phyloP scores from a whole-genome alignment of 2,797 vertebrate genomes.

The Kryptolebias ocellatus region DNA sequence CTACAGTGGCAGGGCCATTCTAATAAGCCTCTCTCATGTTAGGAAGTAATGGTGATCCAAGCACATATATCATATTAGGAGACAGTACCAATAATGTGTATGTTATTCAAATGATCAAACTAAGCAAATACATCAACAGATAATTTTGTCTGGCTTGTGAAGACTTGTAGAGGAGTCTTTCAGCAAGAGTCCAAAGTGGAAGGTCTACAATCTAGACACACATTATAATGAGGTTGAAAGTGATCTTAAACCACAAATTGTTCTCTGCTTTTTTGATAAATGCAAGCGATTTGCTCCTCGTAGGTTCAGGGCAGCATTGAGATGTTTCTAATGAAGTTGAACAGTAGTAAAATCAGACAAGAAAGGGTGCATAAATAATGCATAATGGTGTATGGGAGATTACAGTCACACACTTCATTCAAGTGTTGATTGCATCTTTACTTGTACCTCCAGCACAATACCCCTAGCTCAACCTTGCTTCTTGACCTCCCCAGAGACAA shows the following conservation, averaged over 20 bases:
- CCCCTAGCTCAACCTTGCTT: slow-evolving; percentile 57
- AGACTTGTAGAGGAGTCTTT: slow-evolving; percentile 3
- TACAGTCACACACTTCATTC: slow-evolving; percentile 23
- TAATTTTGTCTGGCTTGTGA: slow-evolving; percentile 49
- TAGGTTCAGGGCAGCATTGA: slow-evolving; percentile 1
- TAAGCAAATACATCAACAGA: slow-evolving; percentile 47
- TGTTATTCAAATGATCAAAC: slow-evolving; percentile 58
- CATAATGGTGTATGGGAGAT: slow-evolving; percentile 2
- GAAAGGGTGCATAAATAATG: slow-evolving; percentile 21
- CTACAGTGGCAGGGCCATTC: slow-evolving; percentile 66
- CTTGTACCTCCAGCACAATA: slow-evolving; percentile 29
- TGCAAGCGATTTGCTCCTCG: not conserved
- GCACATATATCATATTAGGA: slow-evolving; percentile 61
- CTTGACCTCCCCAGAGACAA: slow-evolving; percentile 78
- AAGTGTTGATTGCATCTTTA: slow-evolving; percentile 32
- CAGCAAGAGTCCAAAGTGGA: slow-evolving; percentile 4
- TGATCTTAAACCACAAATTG: slow-evolving; percentile 15
- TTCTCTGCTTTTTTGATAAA: not conserved
- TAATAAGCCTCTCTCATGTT: slow-evolving; percentile 73
- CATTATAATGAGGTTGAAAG: slow-evolving; percentile 5
- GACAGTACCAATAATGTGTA: slow-evolving; percentile 69
- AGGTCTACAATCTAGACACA: slow-evolving; percentile 13
- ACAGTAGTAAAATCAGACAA: slow-evolving; percentile 20
- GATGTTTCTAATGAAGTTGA: slow-evolving; percentile 30
- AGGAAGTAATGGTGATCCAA: slow-evolving; percentile 52